phyloP scores from a whole-genome alignment of 2,113 vertebrate species.

The Urocolius indicus region DNA sequence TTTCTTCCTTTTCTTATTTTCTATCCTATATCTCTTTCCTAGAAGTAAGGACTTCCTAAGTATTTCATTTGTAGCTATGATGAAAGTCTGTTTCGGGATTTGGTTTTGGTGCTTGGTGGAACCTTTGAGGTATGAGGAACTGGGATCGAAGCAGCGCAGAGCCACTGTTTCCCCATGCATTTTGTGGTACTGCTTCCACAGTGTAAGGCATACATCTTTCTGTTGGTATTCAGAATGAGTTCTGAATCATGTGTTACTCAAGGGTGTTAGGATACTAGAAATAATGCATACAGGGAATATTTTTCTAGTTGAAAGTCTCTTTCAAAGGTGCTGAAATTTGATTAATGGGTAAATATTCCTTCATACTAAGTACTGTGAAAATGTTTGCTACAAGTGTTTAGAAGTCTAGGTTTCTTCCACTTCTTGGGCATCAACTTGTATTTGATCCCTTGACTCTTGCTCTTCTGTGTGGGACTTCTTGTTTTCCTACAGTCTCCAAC shows the following conservation, averaged over 20 bases:
- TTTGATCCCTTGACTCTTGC: background rate
- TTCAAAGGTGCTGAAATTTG: background rate
- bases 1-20: background rate
- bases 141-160: background rate
- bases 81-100: background rate
- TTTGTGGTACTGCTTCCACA: background rate
- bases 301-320: background rate
- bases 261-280: background rate
- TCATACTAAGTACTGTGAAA: background rate
- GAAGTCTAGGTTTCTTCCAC: background rate
- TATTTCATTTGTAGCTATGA: background rate
- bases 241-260: background rate
- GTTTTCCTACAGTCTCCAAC: background rate
- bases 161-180: rapidly evolving
- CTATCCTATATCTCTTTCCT: background rate
- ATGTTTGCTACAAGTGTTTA: background rate
- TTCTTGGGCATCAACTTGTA: background rate
- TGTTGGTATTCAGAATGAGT: background rate
- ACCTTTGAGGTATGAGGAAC: background rate
- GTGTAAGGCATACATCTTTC: background rate
- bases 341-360: background rate
- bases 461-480: background rate
- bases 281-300: background rate
- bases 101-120: background rate
- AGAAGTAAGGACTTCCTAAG: background rate